These are phyloP conservation scores for Brachyhypopomus gauderio DNA, from an alignment of 2,113 vertebrate species.

Conservation along the genomic window DNA sequence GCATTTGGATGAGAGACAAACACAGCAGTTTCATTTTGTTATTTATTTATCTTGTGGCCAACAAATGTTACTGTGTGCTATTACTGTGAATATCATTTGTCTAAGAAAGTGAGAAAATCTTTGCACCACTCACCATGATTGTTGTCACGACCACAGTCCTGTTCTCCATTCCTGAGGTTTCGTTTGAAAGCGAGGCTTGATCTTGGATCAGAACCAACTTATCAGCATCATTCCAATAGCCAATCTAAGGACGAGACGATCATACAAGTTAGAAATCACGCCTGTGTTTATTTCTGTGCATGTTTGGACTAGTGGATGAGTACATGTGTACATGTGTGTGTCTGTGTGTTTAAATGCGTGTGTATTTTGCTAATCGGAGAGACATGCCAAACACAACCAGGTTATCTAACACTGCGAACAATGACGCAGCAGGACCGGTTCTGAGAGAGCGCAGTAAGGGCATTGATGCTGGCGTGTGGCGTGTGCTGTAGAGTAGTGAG, in stretches of 20 bases:
- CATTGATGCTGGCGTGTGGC: constrained; percentile 3
- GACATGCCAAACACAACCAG: not conserved
- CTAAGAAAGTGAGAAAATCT: constrained; percentile 2
- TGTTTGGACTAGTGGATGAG: no score
- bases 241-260: constrained; percentile 79
- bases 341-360: not conserved
- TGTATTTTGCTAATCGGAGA: not conserved
- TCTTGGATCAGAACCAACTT: constrained; percentile 97
- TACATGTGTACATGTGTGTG: not conserved
- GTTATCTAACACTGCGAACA: not conserved
- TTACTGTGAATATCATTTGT: constrained; percentile 4
- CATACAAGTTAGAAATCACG: not conserved
- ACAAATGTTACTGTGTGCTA: constrained; percentile 9
- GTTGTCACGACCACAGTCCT: constrained; percentile 96
- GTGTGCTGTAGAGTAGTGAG: constrained; percentile 16
- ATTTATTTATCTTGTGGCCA: not conserved
- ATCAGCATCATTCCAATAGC: constrained; percentile 97
- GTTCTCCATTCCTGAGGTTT: constrained; percentile 93
- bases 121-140: constrained; percentile 88
- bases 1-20: constrained; percentile 47
- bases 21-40: not conserved
- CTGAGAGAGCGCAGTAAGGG: not conserved
- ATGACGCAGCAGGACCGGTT: not conserved
- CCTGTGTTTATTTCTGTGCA: not conserved
- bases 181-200: constrained; percentile 88